Base-by-base conservation (phyloP, 2,113 vertebrate species). In the Pangasianodon hypophthalmus region DNA sequence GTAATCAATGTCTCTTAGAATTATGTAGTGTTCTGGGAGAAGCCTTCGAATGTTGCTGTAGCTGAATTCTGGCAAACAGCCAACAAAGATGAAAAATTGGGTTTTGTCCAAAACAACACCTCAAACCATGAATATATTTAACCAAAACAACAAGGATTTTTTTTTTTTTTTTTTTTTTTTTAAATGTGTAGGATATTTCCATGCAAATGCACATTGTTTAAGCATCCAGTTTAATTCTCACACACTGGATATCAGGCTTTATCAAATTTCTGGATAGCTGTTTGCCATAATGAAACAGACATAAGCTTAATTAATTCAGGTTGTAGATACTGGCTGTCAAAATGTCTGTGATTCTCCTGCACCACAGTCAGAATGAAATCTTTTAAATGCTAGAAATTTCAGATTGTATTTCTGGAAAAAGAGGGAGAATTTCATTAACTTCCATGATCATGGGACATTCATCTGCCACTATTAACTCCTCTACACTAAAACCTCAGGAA, bases 1-100 rank as follows among this genome's bases (percentile, higher is more conserved):
- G 54, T 54, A 90, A 69, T 90, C 82, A 85, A 85, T 88, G 62
- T 24, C 48, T 16, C 84, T 60, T 83, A 37, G 54, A 83, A 41
- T 60, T 60, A 37, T 56, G 14, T 21, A 83, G 80, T 83, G n/a
- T 83, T 60, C 54, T 21, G 19, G 19, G 54, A 44, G 26, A 84
- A 60, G 54, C 16, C 8, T 0, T 60, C 14, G 14, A 29, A 37
- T 56, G 11, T 18, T 52, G 26, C 48, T 52, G 21, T 77, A 46
- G 13, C 46, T 50, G 26, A 52, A 80, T 48, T 80, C 77, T 80
- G 46, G 46, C 46, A n/a, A 80, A 52, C 44, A 46, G 73, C 73
- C 73, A 46, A 73, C 37, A 73, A 73, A 48, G 73, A 77, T 54
- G 48, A 50, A 50, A 80, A 50, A 48, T 5, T 80, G 46, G 21